Conservation (phyloP, 2,888 invertebrate species). For the Notodonta dromedarius region DNA sequence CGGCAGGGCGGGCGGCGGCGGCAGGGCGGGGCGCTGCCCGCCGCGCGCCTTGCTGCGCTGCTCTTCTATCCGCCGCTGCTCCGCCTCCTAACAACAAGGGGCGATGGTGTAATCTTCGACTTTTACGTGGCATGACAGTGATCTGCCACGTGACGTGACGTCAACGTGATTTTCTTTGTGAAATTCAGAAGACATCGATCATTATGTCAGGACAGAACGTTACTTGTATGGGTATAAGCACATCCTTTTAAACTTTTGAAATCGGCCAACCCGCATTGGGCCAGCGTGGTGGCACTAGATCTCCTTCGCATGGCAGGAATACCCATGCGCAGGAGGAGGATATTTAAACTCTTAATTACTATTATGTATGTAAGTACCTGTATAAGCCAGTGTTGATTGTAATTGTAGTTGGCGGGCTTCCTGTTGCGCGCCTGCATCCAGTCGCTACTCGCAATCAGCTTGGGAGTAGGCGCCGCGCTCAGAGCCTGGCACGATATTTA, state of each 20-base stretch:
- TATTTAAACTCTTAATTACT: no score
- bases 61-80: slow-evolving; percentile 91
- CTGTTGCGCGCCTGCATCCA: slow-evolving; percentile 89
- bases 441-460: slow-evolving; percentile 88
- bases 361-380: slow-evolving; percentile 76
- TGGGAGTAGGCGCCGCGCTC: slow-evolving; percentile 91
- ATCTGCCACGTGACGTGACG: background rate
- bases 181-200: no score
- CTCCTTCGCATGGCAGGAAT: no score
- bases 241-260: no score
- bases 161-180: no score
- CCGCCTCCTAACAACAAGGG: slow-evolving; percentile 89
- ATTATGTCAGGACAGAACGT: no score
- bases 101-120: no score
- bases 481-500: slow-evolving; percentile 85
- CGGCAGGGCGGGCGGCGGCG: slow-evolving; percentile 37
- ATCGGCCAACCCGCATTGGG: no score
- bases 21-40: slow-evolving; percentile 63
- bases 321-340: no score
- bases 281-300: no score
- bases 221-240: no score
- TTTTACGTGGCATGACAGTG: no score
- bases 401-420: slow-evolving; percentile 86
- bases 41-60: slow-evolving; percentile 81
- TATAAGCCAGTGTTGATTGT: slow-evolving; percentile 95